phyloP scores from a whole-genome alignment of 2,113 vertebrate genomes.

The Pagrus major region DNA sequence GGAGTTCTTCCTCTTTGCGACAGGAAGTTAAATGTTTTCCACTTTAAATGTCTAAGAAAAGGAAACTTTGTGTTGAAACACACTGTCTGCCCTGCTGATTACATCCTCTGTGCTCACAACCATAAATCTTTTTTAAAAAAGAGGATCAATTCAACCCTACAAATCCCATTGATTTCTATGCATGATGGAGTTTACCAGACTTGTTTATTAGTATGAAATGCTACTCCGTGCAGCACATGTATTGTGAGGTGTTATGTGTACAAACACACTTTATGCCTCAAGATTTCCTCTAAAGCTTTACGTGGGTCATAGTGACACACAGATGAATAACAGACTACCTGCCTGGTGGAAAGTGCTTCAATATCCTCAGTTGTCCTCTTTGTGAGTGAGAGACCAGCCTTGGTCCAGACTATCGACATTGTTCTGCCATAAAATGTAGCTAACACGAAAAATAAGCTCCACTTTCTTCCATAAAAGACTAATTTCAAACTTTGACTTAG shows the following conservation, averaged over 20 bases:
- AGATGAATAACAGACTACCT: conserved; percentile 18
- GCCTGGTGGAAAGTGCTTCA: conserved; percentile 4
- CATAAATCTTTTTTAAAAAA: not conserved
- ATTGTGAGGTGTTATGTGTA: not conserved
- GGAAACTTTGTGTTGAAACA: not conserved
- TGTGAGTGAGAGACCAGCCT: conserved; percentile 6
- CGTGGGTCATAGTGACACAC: not conserved
- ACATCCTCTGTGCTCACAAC: not conserved
- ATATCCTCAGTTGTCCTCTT: not conserved
- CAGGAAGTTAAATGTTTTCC: not conserved
- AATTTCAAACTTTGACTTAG: conserved; percentile 71
- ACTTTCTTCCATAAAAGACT: conserved; percentile 66
- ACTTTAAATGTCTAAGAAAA: not conserved
- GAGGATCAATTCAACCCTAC: not conserved
- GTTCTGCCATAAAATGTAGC: conserved; percentile 59
- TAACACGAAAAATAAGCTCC: conserved; percentile 57
- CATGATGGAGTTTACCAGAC: not conserved
- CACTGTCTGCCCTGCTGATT: not conserved
- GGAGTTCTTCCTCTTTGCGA: not conserved
- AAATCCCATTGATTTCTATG: not conserved
- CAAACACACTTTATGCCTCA: not conserved
- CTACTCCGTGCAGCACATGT: not conserved
- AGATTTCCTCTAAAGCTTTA: conserved; percentile 15
- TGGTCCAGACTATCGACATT: conserved; percentile 53
- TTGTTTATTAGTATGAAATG: not conserved